phyloP scores from a whole-genome alignment of 2,797 vertebrate species.

The Oryzias sinensis region DNA sequence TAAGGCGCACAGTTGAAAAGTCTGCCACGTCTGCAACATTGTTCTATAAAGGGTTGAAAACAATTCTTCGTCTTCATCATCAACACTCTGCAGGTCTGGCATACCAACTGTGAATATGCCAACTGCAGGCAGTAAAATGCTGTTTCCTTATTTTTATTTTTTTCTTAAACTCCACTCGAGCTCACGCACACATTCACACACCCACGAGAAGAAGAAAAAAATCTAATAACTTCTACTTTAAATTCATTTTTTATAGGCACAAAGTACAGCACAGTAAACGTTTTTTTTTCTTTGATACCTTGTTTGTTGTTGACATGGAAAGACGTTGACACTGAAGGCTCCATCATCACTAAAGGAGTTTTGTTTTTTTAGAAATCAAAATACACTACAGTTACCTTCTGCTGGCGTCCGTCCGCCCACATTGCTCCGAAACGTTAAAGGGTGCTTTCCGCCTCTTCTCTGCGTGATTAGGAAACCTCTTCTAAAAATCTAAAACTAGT shows the following conservation, averaged over 20 bases:
- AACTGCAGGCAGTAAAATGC: slow-evolving; percentile 71
- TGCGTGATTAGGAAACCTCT: slow-evolving; percentile 28
- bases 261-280: slow-evolving; percentile 72
- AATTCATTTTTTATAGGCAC: slow-evolving; percentile 63
- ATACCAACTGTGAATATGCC: slow-evolving; percentile 75
- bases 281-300: slow-evolving; percentile 50
- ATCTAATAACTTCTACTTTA: slow-evolving; percentile 37
- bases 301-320: slow-evolving; percentile 67
- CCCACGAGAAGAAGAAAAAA: slow-evolving; percentile 5
- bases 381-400: slow-evolving; percentile 37
- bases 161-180: slow-evolving; percentile 34
- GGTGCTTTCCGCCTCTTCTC: slow-evolving; percentile 39
- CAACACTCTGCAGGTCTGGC: slow-evolving; percentile 61
- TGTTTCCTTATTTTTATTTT: slow-evolving; percentile 37
- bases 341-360: slow-evolving; percentile 30
- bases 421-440: slow-evolving; percentile 53
- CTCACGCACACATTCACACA: slow-evolving; percentile 21
- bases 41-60: slow-evolving; percentile 69
- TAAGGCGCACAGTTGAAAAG: slow-evolving; percentile 81
- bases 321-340: slow-evolving; percentile 39
- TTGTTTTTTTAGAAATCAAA: slow-evolving; percentile 14
- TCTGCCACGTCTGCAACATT: slow-evolving; percentile 63
- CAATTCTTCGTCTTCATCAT: slow-evolving; percentile 31
- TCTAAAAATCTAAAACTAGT: slow-evolving; percentile 10
- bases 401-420: slow-evolving; percentile 30